Base-by-base conservation (phyloP, 2,888 invertebrate species). In the Priocnemis perturbator region DNA sequence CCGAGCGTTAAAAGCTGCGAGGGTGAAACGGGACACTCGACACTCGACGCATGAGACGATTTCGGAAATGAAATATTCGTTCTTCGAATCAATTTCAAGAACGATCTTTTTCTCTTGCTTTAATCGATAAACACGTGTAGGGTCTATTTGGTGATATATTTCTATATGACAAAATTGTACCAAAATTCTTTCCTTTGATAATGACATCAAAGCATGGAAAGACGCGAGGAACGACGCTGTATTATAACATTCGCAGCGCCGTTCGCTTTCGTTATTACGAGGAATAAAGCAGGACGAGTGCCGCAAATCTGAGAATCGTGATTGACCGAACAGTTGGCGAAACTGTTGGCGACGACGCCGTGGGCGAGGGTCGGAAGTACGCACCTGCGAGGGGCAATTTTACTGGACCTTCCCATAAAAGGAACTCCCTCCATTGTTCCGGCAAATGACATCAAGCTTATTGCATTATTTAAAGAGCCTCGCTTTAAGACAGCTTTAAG, bases 401-500 rank as follows among this genome's bases (percentile, higher is more conserved):
- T 73, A 70, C 69, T 66, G 76, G 73, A 69, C 75, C 76, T 75
- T 77, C 50, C 70, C 75, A 61, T 80, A 78, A 79, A 78, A 79
- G 78, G 74, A 70, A 70, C 60, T 64, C 58, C 64, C 67, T 75
- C 77, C 81, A 86, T 86, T 87, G n/a, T 88, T 88, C 84, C 85
- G 76, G 82, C 82, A 87, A 88, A 88, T 88, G 83, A 86, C 86
- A 87, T 88, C 84, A 87, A 80, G 84, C 81, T 88, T 87, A 88
- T 88, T 87, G 86, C 85, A 88, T 88, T 88, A 88, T 88, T 88
- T 88, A 87, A 87, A 87, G 86, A 88, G 85, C 81, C 79, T 78
- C 80, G 81, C 83, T 85, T 85, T 80, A 77, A 74, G 79, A 71
- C 73, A 72, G 75, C 62, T 79, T 81, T 77, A 77, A 78, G 71